Evolutionary conservation across 2,797 vertebrate genomes (phyloP).

Genomic region (Champsocephalus esox): DNA sequence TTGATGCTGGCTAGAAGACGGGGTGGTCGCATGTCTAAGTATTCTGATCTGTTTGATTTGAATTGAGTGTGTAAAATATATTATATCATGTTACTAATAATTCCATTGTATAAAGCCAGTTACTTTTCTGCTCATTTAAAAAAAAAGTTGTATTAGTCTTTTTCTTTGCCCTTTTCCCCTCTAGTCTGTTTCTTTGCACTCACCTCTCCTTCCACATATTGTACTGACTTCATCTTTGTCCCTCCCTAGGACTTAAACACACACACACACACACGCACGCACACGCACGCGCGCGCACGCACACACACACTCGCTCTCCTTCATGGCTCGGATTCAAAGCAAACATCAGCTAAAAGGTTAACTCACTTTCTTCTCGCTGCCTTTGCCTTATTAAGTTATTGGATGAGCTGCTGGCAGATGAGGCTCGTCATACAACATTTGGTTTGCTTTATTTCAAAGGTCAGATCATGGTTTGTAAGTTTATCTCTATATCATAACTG

Average conservation of each 20-base stretch:
- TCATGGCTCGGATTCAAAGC: conserved; percentile 68
- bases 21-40: neutral
- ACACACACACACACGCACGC: conserved; percentile 16
- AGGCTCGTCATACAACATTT: conserved; percentile 58
- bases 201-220: conserved; percentile 29
- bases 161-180: conserved; percentile 23
- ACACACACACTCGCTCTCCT: conserved; percentile 23
- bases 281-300: conserved; percentile 10
- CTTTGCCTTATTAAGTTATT: conserved; percentile 82
- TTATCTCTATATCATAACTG: conserved; percentile 29
- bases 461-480: conserved; percentile 57
- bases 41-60: conserved; percentile 3
- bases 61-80: conserved; percentile 1
- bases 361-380: conserved; percentile 69
- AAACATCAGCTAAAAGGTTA: conserved; percentile 78
- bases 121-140: conserved; percentile 9
- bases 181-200: conserved; percentile 12
- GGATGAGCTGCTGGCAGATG: conserved; percentile 67
- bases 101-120: neutral
- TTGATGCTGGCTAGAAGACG: neutral
- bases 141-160: conserved; percentile 12
- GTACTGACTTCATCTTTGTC: conserved; percentile 15
- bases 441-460: conserved; percentile 73
- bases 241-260: conserved; percentile 25
- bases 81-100: neutral